Evolutionary conservation across 2,888 invertebrate genomes (phyloP), one percentile per base, ranked within the genome.

Genomic region (Copidosoma aretas): DNA sequence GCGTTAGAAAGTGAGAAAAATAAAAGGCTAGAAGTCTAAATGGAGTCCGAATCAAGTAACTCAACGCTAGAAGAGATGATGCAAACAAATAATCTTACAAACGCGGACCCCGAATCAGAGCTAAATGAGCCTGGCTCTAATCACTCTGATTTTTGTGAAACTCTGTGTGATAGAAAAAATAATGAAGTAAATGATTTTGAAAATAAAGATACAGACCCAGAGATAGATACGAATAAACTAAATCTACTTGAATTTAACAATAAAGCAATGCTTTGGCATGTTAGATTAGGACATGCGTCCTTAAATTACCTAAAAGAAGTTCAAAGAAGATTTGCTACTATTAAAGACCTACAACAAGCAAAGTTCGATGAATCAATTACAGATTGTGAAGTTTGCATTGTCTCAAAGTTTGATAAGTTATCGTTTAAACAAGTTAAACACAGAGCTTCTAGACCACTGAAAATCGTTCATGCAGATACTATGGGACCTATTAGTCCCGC

Each of bases 381-480:
- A 43, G 22, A 59, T 49, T 74, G 75, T 52, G 73, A 75, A 71
- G 60, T 66, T 22, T 74, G 73, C 62, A 70, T 69, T 22, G 49
- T 73, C 5, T 51, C 71, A 1, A 75, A 75, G 65, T 63, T 74
- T 46, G 63, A 69, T 54, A 74, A 71, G 64, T 58, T 73, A 64
- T 70, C 73, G n/a, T 72, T 73, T 43, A 69, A 62, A 57, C 53
- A 67, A 54, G 49, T 46, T 19, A 60, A 72, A 63, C 15, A 57
- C 24, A 61, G 63, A 68, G 74, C 73, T 25, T 62, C 66, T 21
- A 65, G 63, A 64, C 72, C 73, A 14, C 57, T 74, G 39, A 71
- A 72, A 24, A 71, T 64, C 24, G 70, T 76, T n/a, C 75, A 75
- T 71, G 32, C 70, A 15, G 74, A 74, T 25, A 60, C 67, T 0